phyloP scores from a whole-genome alignment of 92 coral and sea anemone genomes.

The Phenganax subtilis region DNA sequence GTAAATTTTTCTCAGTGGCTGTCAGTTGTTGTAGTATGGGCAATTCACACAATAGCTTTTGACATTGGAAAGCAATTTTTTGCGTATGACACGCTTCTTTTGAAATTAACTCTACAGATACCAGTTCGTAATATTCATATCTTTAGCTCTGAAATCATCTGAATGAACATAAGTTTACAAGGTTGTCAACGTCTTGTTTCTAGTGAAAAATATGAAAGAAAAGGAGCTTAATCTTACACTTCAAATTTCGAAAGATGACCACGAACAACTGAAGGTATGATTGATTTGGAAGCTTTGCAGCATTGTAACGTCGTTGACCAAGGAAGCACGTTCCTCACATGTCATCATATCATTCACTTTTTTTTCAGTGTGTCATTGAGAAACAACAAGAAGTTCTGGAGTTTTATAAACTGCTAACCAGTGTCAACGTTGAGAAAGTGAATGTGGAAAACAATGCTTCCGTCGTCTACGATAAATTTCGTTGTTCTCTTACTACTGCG shows the following conservation, averaged over 20 bases:
- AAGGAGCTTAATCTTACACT: background rate
- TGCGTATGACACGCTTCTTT: no score
- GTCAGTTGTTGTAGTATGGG: no score
- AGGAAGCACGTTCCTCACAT: background rate
- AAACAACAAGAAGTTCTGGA: conserved; percentile 57
- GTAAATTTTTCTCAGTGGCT: background rate
- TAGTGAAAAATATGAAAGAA: conserved; percentile 1
- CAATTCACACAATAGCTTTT: no score
- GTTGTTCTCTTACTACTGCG: conserved; percentile 3
- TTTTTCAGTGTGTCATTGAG: conserved; percentile 45
- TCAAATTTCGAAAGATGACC: background rate
- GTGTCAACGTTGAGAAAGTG: conserved; percentile 61
- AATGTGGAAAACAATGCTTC: conserved; percentile 39
- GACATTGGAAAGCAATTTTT: no score
- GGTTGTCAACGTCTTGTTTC: background rate
- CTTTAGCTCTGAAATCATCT: background rate
- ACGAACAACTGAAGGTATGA: conserved; percentile 1
- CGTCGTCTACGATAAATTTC: background rate
- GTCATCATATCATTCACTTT: background rate
- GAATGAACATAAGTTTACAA: background rate
- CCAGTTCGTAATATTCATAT: background rate
- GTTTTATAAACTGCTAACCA: conserved; percentile 69
- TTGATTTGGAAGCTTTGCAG: background rate
- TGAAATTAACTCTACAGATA: no score
- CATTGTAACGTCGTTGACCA: background rate